Evolutionary conservation across 2,888 invertebrate species (phyloP).

Genomic region (Slavum lentiscoides): DNA sequence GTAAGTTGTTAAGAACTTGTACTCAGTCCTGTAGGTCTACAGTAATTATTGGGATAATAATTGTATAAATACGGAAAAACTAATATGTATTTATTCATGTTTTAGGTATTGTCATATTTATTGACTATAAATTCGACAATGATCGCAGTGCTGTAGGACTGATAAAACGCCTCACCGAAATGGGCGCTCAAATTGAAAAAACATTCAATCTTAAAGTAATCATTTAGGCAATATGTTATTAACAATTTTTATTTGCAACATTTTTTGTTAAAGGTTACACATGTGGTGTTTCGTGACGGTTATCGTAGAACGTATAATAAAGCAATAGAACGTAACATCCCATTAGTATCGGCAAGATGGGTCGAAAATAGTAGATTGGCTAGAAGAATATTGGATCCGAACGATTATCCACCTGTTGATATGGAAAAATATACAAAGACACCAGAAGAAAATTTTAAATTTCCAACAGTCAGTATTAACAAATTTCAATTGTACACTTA

Average conservation of each 20-base stretch:
- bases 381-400: conserved; percentile 36
- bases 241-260: no score
- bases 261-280: conserved; percentile 32
- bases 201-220: conserved; percentile 38
- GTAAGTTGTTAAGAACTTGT: no score
- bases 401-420: conserved; percentile 9
- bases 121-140: conserved; percentile 33
- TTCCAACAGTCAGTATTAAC: conserved; percentile 8
- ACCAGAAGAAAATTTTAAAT: background rate
- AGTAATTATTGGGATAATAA: no score
- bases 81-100: background rate
- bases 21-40: no score
- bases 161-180: background rate
- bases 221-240: background rate
- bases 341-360: conserved; percentile 43
- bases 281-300: conserved; percentile 39
- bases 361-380: conserved; percentile 11
- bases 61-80: no score
- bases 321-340: conserved; percentile 41
- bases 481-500: background rate
- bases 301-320: conserved; percentile 22
- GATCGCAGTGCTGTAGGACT: conserved; percentile 5
- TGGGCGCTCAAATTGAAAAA: conserved; percentile 44
- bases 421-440: conserved; percentile 22
- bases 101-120: conserved; percentile 39